phyloP scores from a whole-genome alignment of 1,140 invertebrate species.

The Phthorimaea operculella region DNA sequence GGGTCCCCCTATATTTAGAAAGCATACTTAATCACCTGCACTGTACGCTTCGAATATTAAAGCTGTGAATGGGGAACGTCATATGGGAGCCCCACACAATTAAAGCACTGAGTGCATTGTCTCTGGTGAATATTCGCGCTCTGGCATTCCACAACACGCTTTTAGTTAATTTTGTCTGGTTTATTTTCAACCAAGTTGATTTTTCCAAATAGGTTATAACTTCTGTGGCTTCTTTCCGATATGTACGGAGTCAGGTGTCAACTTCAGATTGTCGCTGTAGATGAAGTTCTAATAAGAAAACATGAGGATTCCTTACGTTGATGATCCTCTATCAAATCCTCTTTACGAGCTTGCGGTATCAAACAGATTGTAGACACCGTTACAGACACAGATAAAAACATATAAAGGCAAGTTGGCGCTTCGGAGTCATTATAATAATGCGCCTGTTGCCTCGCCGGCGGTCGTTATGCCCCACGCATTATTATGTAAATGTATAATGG shows the following conservation, averaged over 20 bases:
- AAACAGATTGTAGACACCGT: slow-evolving; percentile 20
- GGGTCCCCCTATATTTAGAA: slow-evolving; percentile 54
- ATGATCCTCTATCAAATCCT: no score
- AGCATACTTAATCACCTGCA: slow-evolving; percentile 58
- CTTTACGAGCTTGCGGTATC: neutral
- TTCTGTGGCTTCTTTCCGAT: no score
- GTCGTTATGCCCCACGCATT: slow-evolving; percentile 56
- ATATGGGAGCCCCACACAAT: slow-evolving; percentile 52
- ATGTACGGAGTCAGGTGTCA: no score
- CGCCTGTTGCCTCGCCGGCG: slow-evolving; percentile 35
- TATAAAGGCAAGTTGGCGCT: slow-evolving; percentile 26
- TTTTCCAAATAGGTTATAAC: no score
- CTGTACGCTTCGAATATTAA: slow-evolving; percentile 57
- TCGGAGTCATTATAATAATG: slow-evolving; percentile 44
- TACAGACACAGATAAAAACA: slow-evolving; percentile 31
- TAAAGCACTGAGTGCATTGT: slow-evolving; percentile 44
- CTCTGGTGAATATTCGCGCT: slow-evolving; percentile 28
- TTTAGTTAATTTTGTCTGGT: no score
- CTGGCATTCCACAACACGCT: neutral
- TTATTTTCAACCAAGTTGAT: no score
- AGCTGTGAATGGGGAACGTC: slow-evolving; percentile 55
- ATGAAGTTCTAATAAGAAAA: no score
- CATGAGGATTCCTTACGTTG: no score
- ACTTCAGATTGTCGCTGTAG: no score
- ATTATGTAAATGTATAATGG: slow-evolving; percentile 62